A percentile compares a stretch with the other conserved stretches of the same genome.
Evolutionary conservation across 30 jellyfish, hydroid and myxozoan genomes (phyloP).

Genomic region (Aurelia aurita): DNA sequence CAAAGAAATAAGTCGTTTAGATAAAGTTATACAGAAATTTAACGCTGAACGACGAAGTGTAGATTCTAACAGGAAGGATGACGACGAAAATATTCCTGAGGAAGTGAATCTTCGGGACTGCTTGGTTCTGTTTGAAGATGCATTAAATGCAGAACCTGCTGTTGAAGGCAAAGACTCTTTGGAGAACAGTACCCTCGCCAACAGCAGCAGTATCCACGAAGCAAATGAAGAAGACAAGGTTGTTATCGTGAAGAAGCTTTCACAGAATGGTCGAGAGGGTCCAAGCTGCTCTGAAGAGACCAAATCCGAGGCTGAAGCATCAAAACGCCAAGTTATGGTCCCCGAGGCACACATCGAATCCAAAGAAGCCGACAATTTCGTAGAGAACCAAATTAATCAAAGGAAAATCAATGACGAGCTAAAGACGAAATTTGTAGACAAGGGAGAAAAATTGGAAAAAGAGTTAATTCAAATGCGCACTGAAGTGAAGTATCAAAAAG

Average conservation of each 20-base stretch:
- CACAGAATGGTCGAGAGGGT: too few relatives aligned
- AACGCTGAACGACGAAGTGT: background rate
- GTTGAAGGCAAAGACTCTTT: too few relatives aligned
- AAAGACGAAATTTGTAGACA: conserved; percentile 22
- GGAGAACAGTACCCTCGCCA: too few relatives aligned
- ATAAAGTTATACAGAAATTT: background rate
- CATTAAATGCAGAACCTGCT: too few relatives aligned
- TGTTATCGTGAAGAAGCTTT: too few relatives aligned
- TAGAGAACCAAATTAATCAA: conserved; percentile 4
- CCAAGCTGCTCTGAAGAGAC: too few relatives aligned
- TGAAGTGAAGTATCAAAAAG: conserved; percentile 32
- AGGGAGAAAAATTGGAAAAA: conserved; percentile 28
- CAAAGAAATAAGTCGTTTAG: conserved; percentile 11
- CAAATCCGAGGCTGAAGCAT: conserved; percentile 6
- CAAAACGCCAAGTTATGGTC: background rate
- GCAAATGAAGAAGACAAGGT: background rate
- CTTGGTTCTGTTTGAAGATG: too few relatives aligned
- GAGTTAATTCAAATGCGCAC: conserved; percentile 8
- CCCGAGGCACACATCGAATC: background rate
- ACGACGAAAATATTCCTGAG: background rate
- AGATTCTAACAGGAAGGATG: background rate
- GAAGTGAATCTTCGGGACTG: background rate
- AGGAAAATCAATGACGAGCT: conserved; percentile 39
- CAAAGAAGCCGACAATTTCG: background rate
- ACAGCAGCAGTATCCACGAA: background rate